Conservation (phyloP, 2,113 vertebrate genomes). For the Mystacornis crossleyi region DNA sequence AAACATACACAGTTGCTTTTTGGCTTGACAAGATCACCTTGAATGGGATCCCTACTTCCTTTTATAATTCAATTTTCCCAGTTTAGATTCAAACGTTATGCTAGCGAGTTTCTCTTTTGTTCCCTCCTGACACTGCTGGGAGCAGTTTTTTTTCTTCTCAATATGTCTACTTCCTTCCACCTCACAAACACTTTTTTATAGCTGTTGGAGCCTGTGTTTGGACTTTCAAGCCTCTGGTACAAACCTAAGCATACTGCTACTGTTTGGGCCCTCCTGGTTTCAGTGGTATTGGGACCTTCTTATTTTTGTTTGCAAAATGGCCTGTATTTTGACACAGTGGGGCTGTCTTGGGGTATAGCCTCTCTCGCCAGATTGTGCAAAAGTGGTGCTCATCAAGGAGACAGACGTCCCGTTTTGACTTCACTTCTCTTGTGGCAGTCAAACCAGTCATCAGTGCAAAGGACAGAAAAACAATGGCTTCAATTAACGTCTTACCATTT, state of each 20-base stretch:
- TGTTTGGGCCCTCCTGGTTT: neutral
- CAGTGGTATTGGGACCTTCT: neutral
- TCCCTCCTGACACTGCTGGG: neutral
- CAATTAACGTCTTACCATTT: neutral
- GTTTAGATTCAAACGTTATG: neutral
- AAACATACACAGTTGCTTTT: neutral
- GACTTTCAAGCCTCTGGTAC: neutral
- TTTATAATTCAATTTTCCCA: neutral
- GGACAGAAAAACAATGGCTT: neutral
- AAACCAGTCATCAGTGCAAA: neutral
- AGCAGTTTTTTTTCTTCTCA: neutral
- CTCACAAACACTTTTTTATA: neutral
- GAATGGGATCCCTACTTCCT: rapidly evolving
- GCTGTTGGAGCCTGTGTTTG: neutral
- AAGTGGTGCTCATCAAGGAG: neutral
- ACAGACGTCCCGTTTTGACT: neutral
- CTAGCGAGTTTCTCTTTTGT: neutral
- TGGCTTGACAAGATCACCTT: neutral
- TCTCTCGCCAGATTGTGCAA: neutral
- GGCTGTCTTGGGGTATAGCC: neutral
- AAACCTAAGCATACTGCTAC: neutral
- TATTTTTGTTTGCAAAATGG: neutral
- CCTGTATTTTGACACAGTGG: neutral
- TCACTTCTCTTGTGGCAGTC: neutral
- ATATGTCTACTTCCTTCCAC: neutral